These are phyloP conservation scores for Cyphomyrmex costatus DNA, from an alignment of 1,140 invertebrate species.

Conservation along the genomic window DNA sequence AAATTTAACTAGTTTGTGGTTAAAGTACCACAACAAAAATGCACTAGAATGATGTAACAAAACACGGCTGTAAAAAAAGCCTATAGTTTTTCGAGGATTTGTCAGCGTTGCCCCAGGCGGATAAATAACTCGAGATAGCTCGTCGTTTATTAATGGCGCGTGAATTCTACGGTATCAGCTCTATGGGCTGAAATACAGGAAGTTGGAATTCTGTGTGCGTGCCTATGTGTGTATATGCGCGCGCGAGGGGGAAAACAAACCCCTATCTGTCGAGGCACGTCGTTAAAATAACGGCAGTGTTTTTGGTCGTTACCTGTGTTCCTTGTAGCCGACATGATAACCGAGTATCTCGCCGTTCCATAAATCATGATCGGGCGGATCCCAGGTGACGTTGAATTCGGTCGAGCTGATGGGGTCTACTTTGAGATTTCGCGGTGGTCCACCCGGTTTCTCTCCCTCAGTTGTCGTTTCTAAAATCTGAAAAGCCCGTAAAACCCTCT, in stretches of 20 bases:
- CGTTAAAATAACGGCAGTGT: conserved; percentile 58
- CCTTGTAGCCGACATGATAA: conserved; percentile 97
- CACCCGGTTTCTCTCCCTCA: conserved; percentile 90
- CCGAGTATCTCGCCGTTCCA: conserved; percentile 97
- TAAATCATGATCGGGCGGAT: conserved; percentile 94
- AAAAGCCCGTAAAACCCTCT: conserved; percentile 54
- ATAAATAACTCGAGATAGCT: conserved; percentile 59
- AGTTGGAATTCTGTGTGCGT: conserved; percentile 2
- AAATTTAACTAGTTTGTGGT: neutral
- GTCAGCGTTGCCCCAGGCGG: conserved; percentile 48
- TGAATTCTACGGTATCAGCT: conserved; percentile 59
- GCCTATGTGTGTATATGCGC: neutral
- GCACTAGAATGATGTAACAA: neutral
- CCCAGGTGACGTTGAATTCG: conserved; percentile 95
- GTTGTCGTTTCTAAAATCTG: conserved; percentile 88
- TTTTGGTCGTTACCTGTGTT: conserved; percentile 82
- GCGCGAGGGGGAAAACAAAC: conserved; percentile 50
- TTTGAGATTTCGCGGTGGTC: conserved; percentile 93
- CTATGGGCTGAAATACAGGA: conserved; percentile 45
- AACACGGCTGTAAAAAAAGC: neutral
- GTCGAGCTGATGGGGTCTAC: conserved; percentile 96
- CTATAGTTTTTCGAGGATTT: conserved; percentile 48
- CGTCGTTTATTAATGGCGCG: conserved; percentile 62
- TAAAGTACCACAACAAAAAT: neutral
- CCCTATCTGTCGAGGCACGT: conserved; percentile 43